Evolutionary conservation across 2,113 vertebrate species (phyloP).

Genomic region (Empidonax traillii): DNA sequence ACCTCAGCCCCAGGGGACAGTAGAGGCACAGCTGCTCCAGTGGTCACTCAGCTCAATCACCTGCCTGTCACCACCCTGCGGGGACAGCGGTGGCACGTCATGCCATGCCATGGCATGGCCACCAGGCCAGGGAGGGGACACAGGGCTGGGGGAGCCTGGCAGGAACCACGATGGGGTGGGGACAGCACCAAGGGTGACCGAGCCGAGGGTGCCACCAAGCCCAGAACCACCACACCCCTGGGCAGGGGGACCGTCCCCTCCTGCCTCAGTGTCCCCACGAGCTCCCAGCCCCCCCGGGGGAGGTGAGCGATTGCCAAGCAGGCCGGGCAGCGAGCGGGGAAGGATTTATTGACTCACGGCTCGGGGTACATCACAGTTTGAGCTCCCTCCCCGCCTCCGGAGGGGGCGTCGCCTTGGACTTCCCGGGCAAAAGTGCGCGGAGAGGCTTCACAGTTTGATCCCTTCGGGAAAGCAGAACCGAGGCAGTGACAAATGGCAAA

Average conservation of each 20-base stretch:
- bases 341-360: constrained; percentile 68
- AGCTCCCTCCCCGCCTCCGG: constrained; percentile 43
- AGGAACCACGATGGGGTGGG: not conserved
- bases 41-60: accelerated
- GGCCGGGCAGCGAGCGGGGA: constrained; percentile 31
- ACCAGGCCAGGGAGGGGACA: not conserved
- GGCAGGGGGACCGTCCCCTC: not conserved
- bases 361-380: constrained; percentile 66
- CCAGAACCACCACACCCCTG: accelerated
- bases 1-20: not conserved
- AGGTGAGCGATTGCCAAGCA: constrained; percentile 39
- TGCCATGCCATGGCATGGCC: accelerated
- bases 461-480: constrained; percentile 74
- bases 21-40: not conserved
- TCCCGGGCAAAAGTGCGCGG: constrained; percentile 74
- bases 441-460: constrained; percentile 80
- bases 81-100: not conserved
- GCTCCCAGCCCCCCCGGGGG: not conserved
- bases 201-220: not conserved
- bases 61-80: not conserved
- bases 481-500: constrained; percentile 75
- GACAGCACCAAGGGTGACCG: accelerated
- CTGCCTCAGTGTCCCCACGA: not conserved
- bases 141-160: not conserved
- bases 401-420: constrained; percentile 42